Base-by-base conservation (phyloP, 2,113 vertebrate species). In the Anguilla rostrata region DNA sequence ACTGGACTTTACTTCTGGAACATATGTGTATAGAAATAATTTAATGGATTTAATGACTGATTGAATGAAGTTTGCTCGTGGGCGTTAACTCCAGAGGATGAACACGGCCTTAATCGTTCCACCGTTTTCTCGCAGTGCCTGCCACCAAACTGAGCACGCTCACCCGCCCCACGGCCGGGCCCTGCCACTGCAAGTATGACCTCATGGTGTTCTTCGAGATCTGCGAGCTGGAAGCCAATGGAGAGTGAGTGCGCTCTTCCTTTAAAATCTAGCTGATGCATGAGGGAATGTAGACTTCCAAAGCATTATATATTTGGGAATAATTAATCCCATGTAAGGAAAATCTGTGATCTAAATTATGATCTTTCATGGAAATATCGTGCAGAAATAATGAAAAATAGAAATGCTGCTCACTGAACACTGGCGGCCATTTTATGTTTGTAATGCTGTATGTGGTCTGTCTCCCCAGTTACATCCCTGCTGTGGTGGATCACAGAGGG, bases 201-300 rank as follows among this genome's bases (percentile, higher is more conserved):
- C 94, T 99, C 88, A 98, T 99, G 96, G 98, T 99, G 20, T 97
- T 98, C 94, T 99, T 99, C 0, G 98, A 99, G 95, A 99, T 99
- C 94, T 99, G 98, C 3, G 98, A 99, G 92, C 97, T 99, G 92
- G 98, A 99, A 88, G 97, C 98, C 87, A 99, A 97, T 0, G 98
- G 98, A 91, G 98, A 99, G 98, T 99, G 88, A 97, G 98, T 98
- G 81, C 46, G 39, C 39, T 20, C 15, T 9, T 12, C 5, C 71
- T 34, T n/a, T 26, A 34, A n/a, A 75, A 34, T 75, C n/a, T n/a
- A 7, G 11, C 71, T n/a, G 26, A n/a, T 34, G n/a, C n/a, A 66
- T 7, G 22, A 66, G 20, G 8, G 8, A 46, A 8, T 46, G 49
- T 34, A 34, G 34, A 34, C 34, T 34, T 34, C 34, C 34, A 34